Percentiles rank a stretch among this genome's conserved stretches.
phyloP scores from a whole-genome alignment of 1,140 invertebrate genomes.

The Drosophila pallidifrons region DNA sequence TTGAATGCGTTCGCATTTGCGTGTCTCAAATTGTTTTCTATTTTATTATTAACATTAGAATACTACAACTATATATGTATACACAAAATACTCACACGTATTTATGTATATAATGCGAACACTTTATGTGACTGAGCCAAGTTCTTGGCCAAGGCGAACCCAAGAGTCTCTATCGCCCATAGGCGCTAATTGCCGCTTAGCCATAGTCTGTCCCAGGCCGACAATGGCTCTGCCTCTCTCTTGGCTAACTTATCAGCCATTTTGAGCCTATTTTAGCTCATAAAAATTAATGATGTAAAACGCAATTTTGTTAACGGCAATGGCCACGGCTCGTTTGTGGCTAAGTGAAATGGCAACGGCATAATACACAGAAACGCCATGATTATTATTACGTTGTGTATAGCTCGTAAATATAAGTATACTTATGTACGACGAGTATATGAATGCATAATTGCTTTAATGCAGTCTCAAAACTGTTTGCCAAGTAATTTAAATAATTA shows the following conservation, averaged over 20 bases:
- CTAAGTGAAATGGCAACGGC: slow-evolving; percentile 81
- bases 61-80: slow-evolving; percentile 44
- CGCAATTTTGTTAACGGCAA: slow-evolving; percentile 82
- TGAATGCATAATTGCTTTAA: slow-evolving; percentile 69
- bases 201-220: slow-evolving; percentile 34
- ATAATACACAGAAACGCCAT: slow-evolving; percentile 46
- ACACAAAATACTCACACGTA: slow-evolving; percentile 7
- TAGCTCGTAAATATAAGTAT: slow-evolving; percentile 63
- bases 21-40: slow-evolving; percentile 76
- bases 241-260: slow-evolving; percentile 71
- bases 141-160: slow-evolving; percentile 1
- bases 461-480: slow-evolving; percentile 52
- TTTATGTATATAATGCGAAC: neutral
- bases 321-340: slow-evolving; percentile 80
- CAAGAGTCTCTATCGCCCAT: slow-evolving; percentile 6
- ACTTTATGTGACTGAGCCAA: neutral
- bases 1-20: slow-evolving; percentile 52
- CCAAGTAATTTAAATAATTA: slow-evolving; percentile 75
- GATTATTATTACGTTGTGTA: slow-evolving; percentile 47
- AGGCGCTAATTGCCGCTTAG: slow-evolving; percentile 74
- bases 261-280: slow-evolving; percentile 77
- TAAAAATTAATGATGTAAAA: slow-evolving; percentile 84
- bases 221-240: slow-evolving; percentile 13
- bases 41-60: slow-evolving; percentile 69
- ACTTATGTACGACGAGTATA: slow-evolving; percentile 24